phyloP scores from a whole-genome alignment of 2,797 vertebrate species.

The Lates japonicus region DNA sequence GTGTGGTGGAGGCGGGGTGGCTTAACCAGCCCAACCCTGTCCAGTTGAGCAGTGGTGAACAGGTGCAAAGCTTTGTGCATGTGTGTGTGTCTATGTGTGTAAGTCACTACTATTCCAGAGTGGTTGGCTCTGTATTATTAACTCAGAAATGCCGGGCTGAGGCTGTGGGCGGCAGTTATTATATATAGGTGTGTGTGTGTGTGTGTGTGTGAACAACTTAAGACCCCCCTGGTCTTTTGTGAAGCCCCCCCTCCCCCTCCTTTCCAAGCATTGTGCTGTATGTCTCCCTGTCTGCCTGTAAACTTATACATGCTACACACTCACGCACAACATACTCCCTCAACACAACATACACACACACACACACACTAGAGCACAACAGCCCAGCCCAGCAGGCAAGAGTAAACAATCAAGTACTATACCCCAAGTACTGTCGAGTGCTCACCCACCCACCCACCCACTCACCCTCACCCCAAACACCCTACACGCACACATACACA shows the following conservation, averaged over 20 bases:
- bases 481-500: conserved; percentile 26
- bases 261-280: conserved; percentile 58
- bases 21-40: conserved; percentile 65
- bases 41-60: conserved; percentile 83
- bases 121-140: conserved; percentile 87
- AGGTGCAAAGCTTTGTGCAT: conserved; percentile 81
- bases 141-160: conserved; percentile 85
- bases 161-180: conserved; percentile 79
- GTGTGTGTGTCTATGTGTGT: conserved; percentile 54
- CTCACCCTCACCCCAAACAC: conserved; percentile 5
- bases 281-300: conserved; percentile 59
- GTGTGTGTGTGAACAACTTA: conserved; percentile 63
- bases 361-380: conserved; percentile 56
- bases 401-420: conserved; percentile 79
- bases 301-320: conserved; percentile 51
- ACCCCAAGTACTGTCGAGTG: conserved; percentile 73
- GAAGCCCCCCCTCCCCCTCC: conserved; percentile 32
- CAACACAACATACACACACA: conserved; percentile 26
- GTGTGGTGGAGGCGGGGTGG: conserved; percentile 31
- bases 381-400: conserved; percentile 73
- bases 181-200: conserved; percentile 51
- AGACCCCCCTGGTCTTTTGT: conserved; percentile 75
- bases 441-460: conserved; percentile 6
- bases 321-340: conserved; percentile 21
- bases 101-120: conserved; percentile 84